Evolutionary conservation across 2,113 vertebrate genomes (phyloP).

Genomic region (Thamnophis sirtalis): DNA sequence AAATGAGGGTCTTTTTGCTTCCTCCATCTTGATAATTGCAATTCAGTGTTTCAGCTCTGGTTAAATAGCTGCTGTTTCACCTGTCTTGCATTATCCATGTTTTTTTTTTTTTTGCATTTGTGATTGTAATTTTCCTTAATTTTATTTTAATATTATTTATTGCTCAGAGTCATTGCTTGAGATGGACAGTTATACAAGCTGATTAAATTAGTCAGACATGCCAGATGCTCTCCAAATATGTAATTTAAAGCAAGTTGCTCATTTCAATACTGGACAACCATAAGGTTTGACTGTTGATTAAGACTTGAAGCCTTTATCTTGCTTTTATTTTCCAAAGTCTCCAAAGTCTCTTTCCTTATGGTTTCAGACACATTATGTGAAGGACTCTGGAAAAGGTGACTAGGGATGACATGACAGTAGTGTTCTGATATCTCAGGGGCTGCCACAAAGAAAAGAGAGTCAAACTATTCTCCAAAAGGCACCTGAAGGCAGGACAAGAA

Average conservation of each 20-base stretch:
- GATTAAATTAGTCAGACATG: not conserved
- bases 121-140: not conserved
- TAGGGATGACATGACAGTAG: too few species aligned
- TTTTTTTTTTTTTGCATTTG: not conserved
- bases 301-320: not conserved
- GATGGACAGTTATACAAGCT: not conserved
- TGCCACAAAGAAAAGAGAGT: too few species aligned
- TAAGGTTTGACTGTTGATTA: not conserved
- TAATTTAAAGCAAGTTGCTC: not conserved
- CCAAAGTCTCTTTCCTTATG: not conserved
- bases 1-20: not conserved
- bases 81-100: not conserved
- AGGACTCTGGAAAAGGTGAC: not conserved
- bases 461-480: too few species aligned
- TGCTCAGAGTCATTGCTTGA: not conserved
- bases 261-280: not conserved
- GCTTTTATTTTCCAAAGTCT: not conserved
- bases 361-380: not conserved
- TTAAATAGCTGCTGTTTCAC: not conserved
- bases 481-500: too few species aligned
- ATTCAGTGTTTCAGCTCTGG: not conserved
- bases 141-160: not conserved
- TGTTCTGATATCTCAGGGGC: too few species aligned
- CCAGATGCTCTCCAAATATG: not conserved
- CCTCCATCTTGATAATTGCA: not conserved